Conservation (phyloP, 2,113 vertebrate genomes). For the Clarias gariepinus region DNA sequence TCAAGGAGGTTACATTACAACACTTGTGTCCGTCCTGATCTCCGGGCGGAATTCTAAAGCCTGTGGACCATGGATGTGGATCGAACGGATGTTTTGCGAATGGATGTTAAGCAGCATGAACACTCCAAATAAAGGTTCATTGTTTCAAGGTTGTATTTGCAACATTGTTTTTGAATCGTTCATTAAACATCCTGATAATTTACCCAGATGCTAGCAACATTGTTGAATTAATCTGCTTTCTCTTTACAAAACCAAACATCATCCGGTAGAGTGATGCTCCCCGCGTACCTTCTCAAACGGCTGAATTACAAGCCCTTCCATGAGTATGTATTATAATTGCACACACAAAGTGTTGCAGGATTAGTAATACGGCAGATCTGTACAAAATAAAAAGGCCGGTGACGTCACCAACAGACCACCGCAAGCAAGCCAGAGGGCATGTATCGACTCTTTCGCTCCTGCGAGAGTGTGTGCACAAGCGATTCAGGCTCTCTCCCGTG, state of each 20-base stretch:
- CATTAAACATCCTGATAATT: conserved; percentile 40
- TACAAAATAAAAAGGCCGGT: conserved; percentile 31
- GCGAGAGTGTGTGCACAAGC: conserved; percentile 55
- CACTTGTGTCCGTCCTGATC: no score
- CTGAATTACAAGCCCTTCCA: conserved; percentile 69
- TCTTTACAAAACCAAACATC: conserved; percentile 68
- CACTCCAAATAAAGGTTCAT: no score
- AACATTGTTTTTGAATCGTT: no score
- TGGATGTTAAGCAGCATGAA: no score
- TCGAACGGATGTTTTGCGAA: no score
- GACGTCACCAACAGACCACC: conserved; percentile 25
- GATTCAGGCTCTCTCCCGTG: conserved; percentile 5
- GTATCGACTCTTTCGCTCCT: conserved; percentile 37
- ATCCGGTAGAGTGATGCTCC: conserved; percentile 66
- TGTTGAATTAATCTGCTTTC: conserved; percentile 48
- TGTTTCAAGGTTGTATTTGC: no score
- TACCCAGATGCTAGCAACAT: conserved; percentile 48
- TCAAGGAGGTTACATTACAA: no score
- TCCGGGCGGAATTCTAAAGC: no score
- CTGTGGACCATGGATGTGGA: no score
- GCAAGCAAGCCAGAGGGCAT: conserved; percentile 33
- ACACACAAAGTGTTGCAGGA: conserved; percentile 57
- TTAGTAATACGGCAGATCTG: conserved; percentile 45
- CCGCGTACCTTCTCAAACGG: conserved; percentile 66
- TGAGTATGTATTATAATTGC: conserved; percentile 64